Evolutionary conservation across 2,797 vertebrate genomes (phyloP), one percentile per base, ranked within the genome.

Genomic region (Amphiprion clarkii): DNA sequence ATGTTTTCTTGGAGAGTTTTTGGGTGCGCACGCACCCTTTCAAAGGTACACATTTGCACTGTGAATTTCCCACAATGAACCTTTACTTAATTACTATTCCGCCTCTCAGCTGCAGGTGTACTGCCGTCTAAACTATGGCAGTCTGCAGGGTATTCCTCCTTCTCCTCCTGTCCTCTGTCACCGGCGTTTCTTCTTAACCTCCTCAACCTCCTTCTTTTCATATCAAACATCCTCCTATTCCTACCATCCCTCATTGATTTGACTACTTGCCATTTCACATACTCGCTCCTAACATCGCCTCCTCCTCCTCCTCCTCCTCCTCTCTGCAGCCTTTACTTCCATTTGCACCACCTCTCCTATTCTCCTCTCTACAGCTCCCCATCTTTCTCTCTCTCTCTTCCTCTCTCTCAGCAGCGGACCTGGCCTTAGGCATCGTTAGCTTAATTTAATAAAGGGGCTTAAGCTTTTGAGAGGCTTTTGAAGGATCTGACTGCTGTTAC

Each of bases 371-470:
- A 66, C 23, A 40, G 42, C 63, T 40, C 55, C 27, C 42, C 48
- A 55, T 17, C 57, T 60, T 52, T 31, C 17, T 54, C 61, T 31
- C 66, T 59, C 68, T 63, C 66, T 54, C 71, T 55, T 57, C 42
- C 75, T 71, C 83, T 78, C 81, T 79, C 86, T 81, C 86, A 81
- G 76, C 85, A 90, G 90, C 81, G 42, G 87, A 88, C 92, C 90
- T 93, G 92, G 94, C 94, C 94, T 93, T 91, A 89, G 93, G 93
- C 94, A 87, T 91, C 89, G 91, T 92, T 94, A 92, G 89, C 92
- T 94, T 95, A 95, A 95, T 96, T 95, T 94, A 94, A 95, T 95
- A 94, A 95, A 94, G 84, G 88, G 91, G 92, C 90, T 94, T 95
- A 94, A 95, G 93, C 94, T 94, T 95, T 94, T 93, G 93, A 95